Evolutionary conservation across 2,113 vertebrate genomes (phyloP), one percentile per base, ranked within the genome.

Genomic region (Uropsilus gracilis): DNA sequence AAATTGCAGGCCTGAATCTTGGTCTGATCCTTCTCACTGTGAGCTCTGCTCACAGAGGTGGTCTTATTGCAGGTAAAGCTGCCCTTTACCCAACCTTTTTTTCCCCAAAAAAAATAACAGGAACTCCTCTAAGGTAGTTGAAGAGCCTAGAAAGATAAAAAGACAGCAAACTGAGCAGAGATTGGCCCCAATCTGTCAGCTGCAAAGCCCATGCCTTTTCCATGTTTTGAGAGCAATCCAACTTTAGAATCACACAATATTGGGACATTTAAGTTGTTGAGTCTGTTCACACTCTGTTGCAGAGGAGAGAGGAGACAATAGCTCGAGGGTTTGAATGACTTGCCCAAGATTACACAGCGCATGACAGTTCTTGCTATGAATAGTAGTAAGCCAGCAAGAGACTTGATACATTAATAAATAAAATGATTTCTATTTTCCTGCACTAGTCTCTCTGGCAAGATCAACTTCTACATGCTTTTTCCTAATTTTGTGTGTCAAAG

Each of bases 11-110:
- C 24, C 63, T 78, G 71, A 93, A 39, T 63, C n/a, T 73, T 44
- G 44, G 66, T 13, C 86, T 44, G n/a, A 91, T 69, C 55, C 37
- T 18, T 22, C 68, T 84, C 63, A 37, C 26, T 46, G 6, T 6
- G 57, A 68, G 26, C 26, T 73, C 66, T 53, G 71, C n/a, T 89
- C 69, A 50, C 66, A 64, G 75, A 46, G 87, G 53, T 73, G 5
- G 3, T 59, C 66, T 80, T 32, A 59, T 2, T 85, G n/a, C 16
- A 82, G 57, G 50, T 86, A 66, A 91, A 64, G 86, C 22, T 63
- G 63, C 34, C 80, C 55, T 85, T 84, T 12, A 72, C 50, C 69
- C 48, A 73, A 96, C 92, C 61, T 44, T 50, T 75, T 83, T 95
- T 69, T 82, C 82, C n/a, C n/a, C n/a, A n/a, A n/a, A n/a, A 91